Evolutionary conservation across 2,797 vertebrate species (phyloP), one percentile per base, ranked within the genome.

Genomic region (Tamandua tetradactyla): DNA sequence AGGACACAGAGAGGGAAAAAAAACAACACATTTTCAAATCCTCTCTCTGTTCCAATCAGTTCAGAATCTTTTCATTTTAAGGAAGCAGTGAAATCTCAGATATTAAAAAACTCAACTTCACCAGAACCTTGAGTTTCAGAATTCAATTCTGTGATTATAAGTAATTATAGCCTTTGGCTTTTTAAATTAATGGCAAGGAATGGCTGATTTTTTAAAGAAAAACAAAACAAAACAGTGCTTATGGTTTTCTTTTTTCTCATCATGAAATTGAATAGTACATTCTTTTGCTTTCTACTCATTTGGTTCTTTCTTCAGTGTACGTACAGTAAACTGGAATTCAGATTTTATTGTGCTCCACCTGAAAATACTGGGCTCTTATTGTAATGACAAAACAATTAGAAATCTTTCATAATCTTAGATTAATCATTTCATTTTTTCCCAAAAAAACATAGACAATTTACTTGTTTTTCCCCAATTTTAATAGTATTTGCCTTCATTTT

Each of bases 31-130:
- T 68, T 75, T 86, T 87, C 42, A 93, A 95, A 82, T 79, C 32
- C 30, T 62, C 89, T 88, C 89, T 95, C 66, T 76, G n/a, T 17
- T 83, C 55, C 62, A 61, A 42, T 82, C 81, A 82, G n/a, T 89
- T 93, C 37, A 90, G 55, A 94, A 78, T 30, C 87, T 94, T 94
- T 76, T 75, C 40, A 88, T 74, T 91, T 94, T 95, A 87, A 91
- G 78, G 93, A n/a, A 90, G 55, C 78, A 90, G 69, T 7, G 57
- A 96, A 95, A 94, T 71, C 62, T 80, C 55, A 15, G 47, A 55
- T 76, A 91, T 89, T 94, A 22, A 80, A 32, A 93, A 74, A 59
- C n/a, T 90, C 61, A 37, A 1, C 92, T 87, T 88, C 55, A 40
- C 37, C 61, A 80, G 87, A 88, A 89, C 52, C 57, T 85, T 69